phyloP scores from a whole-genome alignment of 2,113 vertebrate species.

The Percopsis transmontana region DNA sequence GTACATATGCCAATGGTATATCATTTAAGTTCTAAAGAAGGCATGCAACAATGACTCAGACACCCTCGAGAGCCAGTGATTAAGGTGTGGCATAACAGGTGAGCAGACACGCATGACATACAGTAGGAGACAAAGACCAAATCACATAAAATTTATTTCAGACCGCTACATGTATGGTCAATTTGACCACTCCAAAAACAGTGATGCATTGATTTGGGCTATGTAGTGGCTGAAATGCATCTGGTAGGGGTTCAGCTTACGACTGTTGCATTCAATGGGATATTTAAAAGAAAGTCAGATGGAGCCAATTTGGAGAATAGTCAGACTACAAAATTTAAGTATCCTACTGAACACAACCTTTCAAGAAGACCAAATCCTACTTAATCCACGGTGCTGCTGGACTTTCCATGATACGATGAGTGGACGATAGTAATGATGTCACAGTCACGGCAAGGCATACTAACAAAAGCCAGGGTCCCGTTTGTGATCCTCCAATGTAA shows the following conservation, averaged over 20 bases:
- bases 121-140: slow-evolving; percentile 14
- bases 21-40: background rate
- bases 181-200: background rate
- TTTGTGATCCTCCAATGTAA: background rate
- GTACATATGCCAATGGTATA: too few species aligned
- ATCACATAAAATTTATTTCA: slow-evolving; percentile 39
- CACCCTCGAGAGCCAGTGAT: slow-evolving; percentile 27
- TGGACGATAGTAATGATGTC: slow-evolving; percentile 4
- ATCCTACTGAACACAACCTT: slow-evolving; percentile 18
- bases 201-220: background rate
- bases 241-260: slow-evolving; percentile 9
- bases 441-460: slow-evolving; percentile 52
- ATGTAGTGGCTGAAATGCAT: too few species aligned
- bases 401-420: slow-evolving; percentile 33
- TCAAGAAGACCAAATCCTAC: background rate
- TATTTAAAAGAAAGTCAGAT: background rate
- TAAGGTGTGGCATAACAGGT: too few species aligned
- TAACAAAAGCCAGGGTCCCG: background rate
- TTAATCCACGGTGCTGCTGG: slow-evolving; percentile 1
- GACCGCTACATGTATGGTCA: background rate
- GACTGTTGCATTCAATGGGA: slow-evolving; percentile 24
- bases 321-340: background rate
- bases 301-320: background rate
- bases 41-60: slow-evolving; percentile 43
- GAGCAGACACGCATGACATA: slow-evolving; percentile 34